These are phyloP conservation scores for Nomada ferruginata DNA, from an alignment of 2,888 invertebrate species.

Conservation along the genomic window DNA sequence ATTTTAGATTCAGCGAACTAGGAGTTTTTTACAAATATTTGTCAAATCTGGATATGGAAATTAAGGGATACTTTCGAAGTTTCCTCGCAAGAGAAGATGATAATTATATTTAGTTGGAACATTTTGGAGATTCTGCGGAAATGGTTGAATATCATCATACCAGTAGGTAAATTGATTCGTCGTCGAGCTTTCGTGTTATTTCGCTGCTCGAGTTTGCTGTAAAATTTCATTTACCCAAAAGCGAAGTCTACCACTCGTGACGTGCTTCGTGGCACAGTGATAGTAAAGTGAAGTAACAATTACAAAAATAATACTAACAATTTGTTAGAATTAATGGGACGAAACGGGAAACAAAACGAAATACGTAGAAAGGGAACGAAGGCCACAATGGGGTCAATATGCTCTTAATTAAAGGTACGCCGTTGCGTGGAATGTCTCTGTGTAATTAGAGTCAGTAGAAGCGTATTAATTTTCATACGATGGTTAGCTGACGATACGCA, in stretches of 20 bases:
- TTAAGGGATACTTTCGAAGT: too few relatives aligned
- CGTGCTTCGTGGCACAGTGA: too few relatives aligned
- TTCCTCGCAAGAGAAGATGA: not conserved
- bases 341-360: not conserved
- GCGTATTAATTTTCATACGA: constrained; percentile 34
- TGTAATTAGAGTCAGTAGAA: constrained; percentile 33
- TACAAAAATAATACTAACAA: not conserved
- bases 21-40: too few relatives aligned
- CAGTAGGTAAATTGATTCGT: not conserved
- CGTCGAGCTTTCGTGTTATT: not conserved
- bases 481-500: constrained; percentile 18
- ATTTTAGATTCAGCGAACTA: too few relatives aligned
- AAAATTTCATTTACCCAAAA: not conserved
- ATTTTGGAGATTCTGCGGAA: not conserved
- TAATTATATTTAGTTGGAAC: not conserved
- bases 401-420: constrained; percentile 3
- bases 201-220: not conserved
- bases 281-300: not conserved
- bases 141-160: not conserved
- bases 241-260: not conserved
- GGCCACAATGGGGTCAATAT: not conserved
- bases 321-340: not conserved
- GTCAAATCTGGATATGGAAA: too few relatives aligned
- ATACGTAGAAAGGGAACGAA: not conserved
- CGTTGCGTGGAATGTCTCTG: not conserved